These are phyloP conservation scores for Heliconius himera DNA, from an alignment of 1,140 invertebrate species.

Conservation along the genomic window DNA sequence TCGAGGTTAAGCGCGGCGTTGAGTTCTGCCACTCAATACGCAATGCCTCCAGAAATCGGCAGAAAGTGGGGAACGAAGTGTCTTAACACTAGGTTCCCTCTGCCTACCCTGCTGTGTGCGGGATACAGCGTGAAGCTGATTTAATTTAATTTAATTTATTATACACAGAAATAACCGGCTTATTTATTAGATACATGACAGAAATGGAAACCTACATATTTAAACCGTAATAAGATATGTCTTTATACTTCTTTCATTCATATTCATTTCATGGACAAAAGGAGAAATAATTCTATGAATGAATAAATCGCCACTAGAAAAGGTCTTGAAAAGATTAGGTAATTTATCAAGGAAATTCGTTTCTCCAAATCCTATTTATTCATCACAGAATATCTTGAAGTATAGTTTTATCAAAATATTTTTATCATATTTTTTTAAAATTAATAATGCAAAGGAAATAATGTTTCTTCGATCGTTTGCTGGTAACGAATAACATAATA, in stretches of 20 bases:
- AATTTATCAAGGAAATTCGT: slow-evolving; percentile 10
- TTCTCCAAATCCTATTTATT: not conserved
- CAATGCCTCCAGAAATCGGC: no score
- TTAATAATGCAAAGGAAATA: not conserved
- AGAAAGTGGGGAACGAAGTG: no score
- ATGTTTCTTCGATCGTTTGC: no score
- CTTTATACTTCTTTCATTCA: not conserved
- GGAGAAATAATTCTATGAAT: slow-evolving; percentile 7
- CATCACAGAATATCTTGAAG: not conserved
- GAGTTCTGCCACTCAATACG: no score
- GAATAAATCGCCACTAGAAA: slow-evolving; percentile 11
- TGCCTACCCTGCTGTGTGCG: no score
- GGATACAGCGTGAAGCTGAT: no score
- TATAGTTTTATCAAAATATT: not conserved
- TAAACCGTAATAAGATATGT: not conserved
- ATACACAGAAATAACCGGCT: not conserved
- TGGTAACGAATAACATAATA: no score
- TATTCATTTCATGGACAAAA: slow-evolving; percentile 6
- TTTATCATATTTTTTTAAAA: not conserved
- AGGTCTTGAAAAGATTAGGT: slow-evolving; percentile 11
- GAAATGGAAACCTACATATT: not conserved
- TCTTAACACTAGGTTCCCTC: no score
- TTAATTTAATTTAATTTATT: no score
- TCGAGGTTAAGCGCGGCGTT: no score
- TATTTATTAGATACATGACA: not conserved